Evolutionary conservation across 2,888 invertebrate species (phyloP).

Genomic region (Cactoblastis cactorum): DNA sequence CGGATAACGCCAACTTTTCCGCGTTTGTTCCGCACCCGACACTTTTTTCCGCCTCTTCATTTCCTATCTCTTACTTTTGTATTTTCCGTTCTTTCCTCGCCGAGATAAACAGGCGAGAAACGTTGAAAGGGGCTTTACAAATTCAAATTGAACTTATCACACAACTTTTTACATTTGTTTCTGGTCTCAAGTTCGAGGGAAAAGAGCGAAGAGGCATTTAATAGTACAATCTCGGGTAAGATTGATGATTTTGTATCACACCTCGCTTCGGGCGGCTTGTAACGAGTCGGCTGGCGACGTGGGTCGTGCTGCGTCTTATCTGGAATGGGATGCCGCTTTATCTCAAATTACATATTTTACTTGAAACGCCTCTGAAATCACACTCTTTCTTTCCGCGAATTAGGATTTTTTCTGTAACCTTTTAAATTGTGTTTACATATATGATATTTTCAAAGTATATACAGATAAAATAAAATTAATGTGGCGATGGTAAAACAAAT

Average conservation of each 20-base stretch:
- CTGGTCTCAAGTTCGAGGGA: slow-evolving; percentile 76
- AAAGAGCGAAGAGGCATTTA: slow-evolving; percentile 78
- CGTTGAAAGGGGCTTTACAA: slow-evolving; percentile 80
- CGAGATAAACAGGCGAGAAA: slow-evolving; percentile 79
- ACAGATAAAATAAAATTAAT: not conserved
- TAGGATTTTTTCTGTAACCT: slow-evolving; percentile 32
- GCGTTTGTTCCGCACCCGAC: slow-evolving; percentile 77
- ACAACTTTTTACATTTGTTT: slow-evolving; percentile 80
- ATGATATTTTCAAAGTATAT: not conserved
- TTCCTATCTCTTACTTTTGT: slow-evolving; percentile 80
- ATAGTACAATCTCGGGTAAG: slow-evolving; percentile 78
- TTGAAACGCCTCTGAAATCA: slow-evolving; percentile 64
- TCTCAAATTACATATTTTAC: slow-evolving; percentile 79
- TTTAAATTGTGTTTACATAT: not conserved
- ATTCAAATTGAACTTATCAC: slow-evolving; percentile 80
- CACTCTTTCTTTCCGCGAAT: slow-evolving; percentile 52
- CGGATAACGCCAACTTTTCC: slow-evolving; percentile 78
- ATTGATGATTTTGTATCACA: slow-evolving; percentile 80
- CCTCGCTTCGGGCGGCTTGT: slow-evolving; percentile 78
- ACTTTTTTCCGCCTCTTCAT: slow-evolving; percentile 80
- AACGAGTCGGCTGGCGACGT: slow-evolving; percentile 75
- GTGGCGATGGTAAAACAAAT: not conserved
- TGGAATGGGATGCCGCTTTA: slow-evolving; percentile 76
- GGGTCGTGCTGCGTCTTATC: slow-evolving; percentile 76
- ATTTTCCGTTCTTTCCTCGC: slow-evolving; percentile 74